Evolutionary conservation across 92 coral and sea anemone species (phyloP).

Genomic region (Pocillopora meandrina): DNA sequence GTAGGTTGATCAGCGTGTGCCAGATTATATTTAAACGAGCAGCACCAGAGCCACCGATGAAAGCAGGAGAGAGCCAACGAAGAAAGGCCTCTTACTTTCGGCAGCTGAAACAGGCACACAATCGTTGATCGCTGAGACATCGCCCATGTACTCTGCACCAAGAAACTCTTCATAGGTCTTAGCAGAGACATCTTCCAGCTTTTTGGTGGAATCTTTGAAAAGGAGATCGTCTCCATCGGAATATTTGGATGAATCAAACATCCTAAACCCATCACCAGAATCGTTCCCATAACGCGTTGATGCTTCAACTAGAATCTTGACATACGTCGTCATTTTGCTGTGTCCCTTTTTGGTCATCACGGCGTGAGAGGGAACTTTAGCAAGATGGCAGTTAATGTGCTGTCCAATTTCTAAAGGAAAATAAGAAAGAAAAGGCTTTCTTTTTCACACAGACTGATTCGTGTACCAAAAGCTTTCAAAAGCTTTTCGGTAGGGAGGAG

Average conservation of each 20-base stretch:
- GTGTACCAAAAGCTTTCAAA: no score
- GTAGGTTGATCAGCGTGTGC: no score
- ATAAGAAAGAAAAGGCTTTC: no score
- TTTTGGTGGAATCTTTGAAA: slow-evolving; percentile 54
- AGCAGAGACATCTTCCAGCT: slow-evolving; percentile 24
- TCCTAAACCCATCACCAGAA: slow-evolving; percentile 20
- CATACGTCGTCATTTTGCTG: not conserved
- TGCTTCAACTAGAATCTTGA: slow-evolving; percentile 30
- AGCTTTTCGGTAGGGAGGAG: no score
- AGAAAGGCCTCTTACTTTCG: no score
- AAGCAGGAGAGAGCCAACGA: no score
- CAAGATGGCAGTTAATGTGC: slow-evolving; percentile 28
- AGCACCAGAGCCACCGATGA: no score
- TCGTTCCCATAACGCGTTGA: slow-evolving; percentile 23
- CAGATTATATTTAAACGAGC: no score
- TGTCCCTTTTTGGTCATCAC: slow-evolving; percentile 40
- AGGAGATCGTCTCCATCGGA: slow-evolving; percentile 20
- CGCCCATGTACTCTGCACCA: slow-evolving; percentile 3
- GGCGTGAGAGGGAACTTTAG: slow-evolving; percentile 33
- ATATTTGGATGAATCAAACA: slow-evolving; percentile 40
- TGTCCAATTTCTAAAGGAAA: slow-evolving; percentile 16
- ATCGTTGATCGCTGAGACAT: not conserved
- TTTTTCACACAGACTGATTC: no score
- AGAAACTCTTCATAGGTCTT: slow-evolving; percentile 38
- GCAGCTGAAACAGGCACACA: no score